Evolutionary conservation across 2,888 invertebrate species (phyloP).

Genomic region (Phorcus lineatus): DNA sequence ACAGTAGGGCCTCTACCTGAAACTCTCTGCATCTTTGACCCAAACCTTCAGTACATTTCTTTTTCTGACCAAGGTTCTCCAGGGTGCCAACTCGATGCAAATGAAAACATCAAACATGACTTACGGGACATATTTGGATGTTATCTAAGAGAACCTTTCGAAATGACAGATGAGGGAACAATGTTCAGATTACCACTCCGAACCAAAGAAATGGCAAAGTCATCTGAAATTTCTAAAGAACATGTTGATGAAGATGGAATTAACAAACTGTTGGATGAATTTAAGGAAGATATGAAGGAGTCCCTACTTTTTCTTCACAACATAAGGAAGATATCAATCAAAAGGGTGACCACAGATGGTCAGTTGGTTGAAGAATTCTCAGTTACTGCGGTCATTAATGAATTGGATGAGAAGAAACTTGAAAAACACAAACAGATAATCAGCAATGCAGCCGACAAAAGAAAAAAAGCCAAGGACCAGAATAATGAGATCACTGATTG

Average conservation of each 20-base stretch:
- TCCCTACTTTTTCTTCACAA: slow-evolving; percentile 65
- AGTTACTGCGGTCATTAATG: slow-evolving; percentile 29
- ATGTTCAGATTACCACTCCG: slow-evolving; percentile 63
- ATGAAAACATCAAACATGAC: neutral
- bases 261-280: neutral
- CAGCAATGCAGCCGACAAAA: neutral
- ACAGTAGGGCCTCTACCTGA: slow-evolving; percentile 51
- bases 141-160: slow-evolving; percentile 1
- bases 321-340: slow-evolving; percentile 51
- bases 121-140: slow-evolving; percentile 29
- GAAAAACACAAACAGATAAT: slow-evolving; percentile 22
- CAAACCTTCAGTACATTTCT: slow-evolving; percentile 51
- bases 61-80: slow-evolving; percentile 41
- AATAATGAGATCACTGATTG: neutral
- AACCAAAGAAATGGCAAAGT: slow-evolving; percentile 48
- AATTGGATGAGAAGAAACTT: slow-evolving; percentile 20
- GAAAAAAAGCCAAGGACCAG: neutral
- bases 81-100: slow-evolving; percentile 40
- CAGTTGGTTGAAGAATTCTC: slow-evolving; percentile 30
- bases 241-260: neutral
- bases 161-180: slow-evolving; percentile 35
- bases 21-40: slow-evolving; percentile 57
- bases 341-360: slow-evolving; percentile 35
- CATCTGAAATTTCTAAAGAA: slow-evolving; percentile 46
- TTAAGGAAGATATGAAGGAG: neutral